Conservation (phyloP, 1,140 invertebrate genomes). For the Lordiphosa stackelbergi region DNA sequence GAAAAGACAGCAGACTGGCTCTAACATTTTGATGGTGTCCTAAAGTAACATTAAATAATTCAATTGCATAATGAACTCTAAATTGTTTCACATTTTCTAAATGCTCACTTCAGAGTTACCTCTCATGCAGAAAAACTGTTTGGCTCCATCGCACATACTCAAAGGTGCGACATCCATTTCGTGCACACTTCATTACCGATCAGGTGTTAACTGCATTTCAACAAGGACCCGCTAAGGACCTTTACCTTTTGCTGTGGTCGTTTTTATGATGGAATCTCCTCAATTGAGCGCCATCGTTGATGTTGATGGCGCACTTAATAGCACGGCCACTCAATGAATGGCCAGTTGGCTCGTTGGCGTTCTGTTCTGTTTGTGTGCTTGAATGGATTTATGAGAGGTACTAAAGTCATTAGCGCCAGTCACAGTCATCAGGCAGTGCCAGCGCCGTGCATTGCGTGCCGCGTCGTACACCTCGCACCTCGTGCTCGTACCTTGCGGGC, state of each 20-base stretch:
- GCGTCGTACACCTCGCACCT: slow-evolving; percentile 31
- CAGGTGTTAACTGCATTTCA: slow-evolving; percentile 63
- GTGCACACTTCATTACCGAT: slow-evolving; percentile 52
- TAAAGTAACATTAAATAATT: too few relatives aligned
- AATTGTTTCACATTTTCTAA: too few relatives aligned
- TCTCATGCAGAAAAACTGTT: neutral
- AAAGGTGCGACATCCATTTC: slow-evolving; percentile 3
- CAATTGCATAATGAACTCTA: too few relatives aligned
- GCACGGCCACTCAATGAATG: slow-evolving; percentile 54
- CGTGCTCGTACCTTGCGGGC: slow-evolving; percentile 14
- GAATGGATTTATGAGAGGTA: slow-evolving; percentile 67
- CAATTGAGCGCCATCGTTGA: slow-evolving; percentile 57
- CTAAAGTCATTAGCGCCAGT: slow-evolving; percentile 71
- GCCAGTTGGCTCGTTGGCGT: slow-evolving; percentile 5
- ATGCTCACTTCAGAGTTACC: too few relatives aligned
- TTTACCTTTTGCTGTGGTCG: slow-evolving; percentile 20
- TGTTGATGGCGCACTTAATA: slow-evolving; percentile 69
- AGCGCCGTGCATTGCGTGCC: slow-evolving; percentile 42
- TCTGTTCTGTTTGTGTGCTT: slow-evolving; percentile 48
- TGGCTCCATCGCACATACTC: neutral
- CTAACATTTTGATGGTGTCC: too few relatives aligned
- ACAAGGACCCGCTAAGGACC: slow-evolving; percentile 28
- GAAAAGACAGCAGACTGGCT: too few relatives aligned
- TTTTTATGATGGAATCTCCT: slow-evolving; percentile 63
- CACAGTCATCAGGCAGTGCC: slow-evolving; percentile 29